Evolutionary conservation across 2,888 invertebrate genomes (phyloP).

Genomic region (Magallana nippona): DNA sequence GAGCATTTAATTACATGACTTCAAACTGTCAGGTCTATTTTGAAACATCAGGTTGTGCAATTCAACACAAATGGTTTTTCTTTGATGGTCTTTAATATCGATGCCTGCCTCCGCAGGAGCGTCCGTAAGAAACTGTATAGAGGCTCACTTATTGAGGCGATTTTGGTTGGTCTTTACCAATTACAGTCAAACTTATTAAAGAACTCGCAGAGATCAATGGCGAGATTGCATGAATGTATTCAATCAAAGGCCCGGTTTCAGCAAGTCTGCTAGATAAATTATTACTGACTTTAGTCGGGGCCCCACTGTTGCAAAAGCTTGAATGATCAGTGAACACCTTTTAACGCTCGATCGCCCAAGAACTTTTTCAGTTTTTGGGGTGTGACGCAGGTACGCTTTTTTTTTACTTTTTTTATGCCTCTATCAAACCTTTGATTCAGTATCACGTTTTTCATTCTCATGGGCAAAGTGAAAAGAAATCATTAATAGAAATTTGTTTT

Average conservation of each 20-base stretch:
- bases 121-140: not conserved
- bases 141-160: constrained; percentile 20
- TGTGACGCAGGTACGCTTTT: not conserved
- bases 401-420: constrained; percentile 9
- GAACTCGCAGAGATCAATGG: constrained; percentile 29
- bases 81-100: constrained; percentile 29
- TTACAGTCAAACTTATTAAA: constrained; percentile 35
- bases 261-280: constrained; percentile 17
- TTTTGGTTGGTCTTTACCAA: constrained; percentile 31
- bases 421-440: not conserved
- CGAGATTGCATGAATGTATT: constrained; percentile 30
- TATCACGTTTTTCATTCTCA: not conserved
- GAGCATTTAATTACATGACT: constrained; percentile 24
- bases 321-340: not conserved
- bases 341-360: not conserved
- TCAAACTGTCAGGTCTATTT: constrained; percentile 20
- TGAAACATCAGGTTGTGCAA: constrained; percentile 17
- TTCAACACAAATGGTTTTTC: constrained; percentile 10
- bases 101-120: not conserved
- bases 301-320: constrained; percentile 8
- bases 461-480: constrained; percentile 14
- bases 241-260: constrained; percentile 27
- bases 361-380: not conserved
- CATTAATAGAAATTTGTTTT: not conserved
- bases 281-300: constrained; percentile 4